Evolutionary conservation across 1,140 invertebrate genomes (phyloP), one percentile per base, ranked within the genome.

Genomic region (Papilio dardanus): DNA sequence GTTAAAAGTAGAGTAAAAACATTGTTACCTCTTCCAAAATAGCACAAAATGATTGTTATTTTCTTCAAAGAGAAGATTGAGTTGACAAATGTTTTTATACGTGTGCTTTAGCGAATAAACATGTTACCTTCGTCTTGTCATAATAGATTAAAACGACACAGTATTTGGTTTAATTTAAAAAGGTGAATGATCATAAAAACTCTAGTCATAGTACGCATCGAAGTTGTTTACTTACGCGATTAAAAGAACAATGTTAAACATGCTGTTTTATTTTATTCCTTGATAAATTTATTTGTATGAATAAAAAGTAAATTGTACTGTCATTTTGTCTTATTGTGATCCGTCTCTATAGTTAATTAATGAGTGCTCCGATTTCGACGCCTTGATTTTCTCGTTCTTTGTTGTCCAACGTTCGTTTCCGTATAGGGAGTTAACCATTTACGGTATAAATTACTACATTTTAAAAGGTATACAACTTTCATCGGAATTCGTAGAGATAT

Each of bases 401-500:
- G 50, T 73, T 73, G n/a, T n/a, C 21, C 71, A 62, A 12, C 54
- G 3, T 62, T 58, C 50, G 21, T 73, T 73, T 73, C 71, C 71
- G 71, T 50, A 50, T 58, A 73, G 46, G 42, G 28, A 33, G 31
- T 58, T 35, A 73, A 54, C 71, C 71, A 73, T 73, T 50, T 73
- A 33, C 50, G 71, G 71, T 58, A 19, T 30, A 73, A 21, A 73
- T 54, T 58, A 33, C 46, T 21, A 31, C 28, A 35, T 28, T 21
- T 35, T 73, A 73, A 31, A 73, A 73, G 71, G 71, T 73, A 7
- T 58, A 58, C 71, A 73, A 73, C 71, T 58, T 73, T 73, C 46
- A 73, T 73, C 14, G 50, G 28, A 73, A 73, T 73, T 73, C 33
- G 28, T 73, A 35, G 71, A 73, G 71, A 73, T 58, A 54, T 73